Evolutionary conservation across 1,140 invertebrate genomes (phyloP).

Genomic region (Zaprionus vittiger): DNA sequence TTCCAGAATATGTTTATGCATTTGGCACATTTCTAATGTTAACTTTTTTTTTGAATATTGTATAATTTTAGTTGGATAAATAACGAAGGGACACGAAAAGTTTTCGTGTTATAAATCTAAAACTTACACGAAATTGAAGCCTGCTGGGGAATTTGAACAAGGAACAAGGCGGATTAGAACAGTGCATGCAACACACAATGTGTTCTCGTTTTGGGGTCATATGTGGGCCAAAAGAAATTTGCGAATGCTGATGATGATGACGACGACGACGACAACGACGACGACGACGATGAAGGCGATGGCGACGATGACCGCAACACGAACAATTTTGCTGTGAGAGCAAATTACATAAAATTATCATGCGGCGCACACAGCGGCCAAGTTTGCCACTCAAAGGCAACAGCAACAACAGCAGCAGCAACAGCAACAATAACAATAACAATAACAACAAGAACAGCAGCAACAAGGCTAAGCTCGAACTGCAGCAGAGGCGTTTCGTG

Average conservation of each 20-base stretch:
- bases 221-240: slow-evolving; percentile 1
- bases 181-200: slow-evolving; percentile 57
- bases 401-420: slow-evolving; percentile 35
- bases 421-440: slow-evolving; percentile 18
- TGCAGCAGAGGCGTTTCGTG: slow-evolving; percentile 37
- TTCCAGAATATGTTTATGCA: background rate
- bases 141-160: background rate
- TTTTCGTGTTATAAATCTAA: slow-evolving; percentile 69
- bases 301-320: slow-evolving; percentile 53
- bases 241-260: background rate
- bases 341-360: slow-evolving; percentile 82
- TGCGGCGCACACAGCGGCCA: slow-evolving; percentile 66
- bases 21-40: slow-evolving; percentile 11
- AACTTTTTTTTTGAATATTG: slow-evolving; percentile 14
- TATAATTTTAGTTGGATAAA: slow-evolving; percentile 51
- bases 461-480: slow-evolving; percentile 54
- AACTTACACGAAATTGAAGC: slow-evolving; percentile 59
- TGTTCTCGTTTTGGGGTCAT: slow-evolving; percentile 24
- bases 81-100: slow-evolving; percentile 32
- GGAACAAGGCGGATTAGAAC: background rate
- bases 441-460: slow-evolving; percentile 22
- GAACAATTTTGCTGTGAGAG: slow-evolving; percentile 49
- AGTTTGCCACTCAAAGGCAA: slow-evolving; percentile 67
- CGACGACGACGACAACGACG: slow-evolving; percentile 35
- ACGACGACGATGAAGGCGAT: background rate